Evolutionary conservation across 2,113 vertebrate species (phyloP), one percentile per base, ranked within the genome.

Genomic region (Xerus inauris): DNA sequence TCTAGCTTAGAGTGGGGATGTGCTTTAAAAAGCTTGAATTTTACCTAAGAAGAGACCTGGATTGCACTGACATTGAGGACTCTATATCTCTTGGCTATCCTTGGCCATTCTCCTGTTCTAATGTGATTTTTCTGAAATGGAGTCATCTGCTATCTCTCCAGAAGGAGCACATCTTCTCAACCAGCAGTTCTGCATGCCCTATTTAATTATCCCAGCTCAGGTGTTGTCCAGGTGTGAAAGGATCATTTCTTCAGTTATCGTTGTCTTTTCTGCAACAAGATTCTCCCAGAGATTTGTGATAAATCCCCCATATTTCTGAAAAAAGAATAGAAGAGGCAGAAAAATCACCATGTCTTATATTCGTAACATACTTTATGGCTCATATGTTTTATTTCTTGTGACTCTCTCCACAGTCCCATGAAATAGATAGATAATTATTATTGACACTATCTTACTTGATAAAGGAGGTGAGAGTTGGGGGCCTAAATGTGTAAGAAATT

Each of bases 21-120:
- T 77, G 42, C 30, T 88, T 90, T 75, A 49, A 11, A 42, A 51
- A 92, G 8, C 28, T 89, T 95, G 30, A 69, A 14, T 89, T 81
- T 79, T 38, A 62, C 11, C 45, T 80, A 42, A 26, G 28, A 17
- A 28, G 16, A 73, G 32, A 17, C 6, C 14, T 42, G 28, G 54
- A 24, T 59, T 49, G 10, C 75, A 86, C 13, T 47, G 20, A 62
- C 3, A 38, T 16, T 42, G 64, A 13, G 0, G 8, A 7, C 8
- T 6, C 8, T 35, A 0, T 7, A 32, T 30, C 13, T 40, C 30
- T 42, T 11, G 1, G 22, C 10, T 40, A 1, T 47, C 1, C n/a
- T n/a, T 64, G 2, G 30, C 49, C 9, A 0, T 54, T 81, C 5
- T 49, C 7, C 38, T 30, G 28, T 12, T 76, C 59, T 49, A 59